Evolutionary conservation across 1,140 invertebrate genomes (phyloP), one percentile per base, ranked within the genome.

Genomic region (Cotesia glomerata): DNA sequence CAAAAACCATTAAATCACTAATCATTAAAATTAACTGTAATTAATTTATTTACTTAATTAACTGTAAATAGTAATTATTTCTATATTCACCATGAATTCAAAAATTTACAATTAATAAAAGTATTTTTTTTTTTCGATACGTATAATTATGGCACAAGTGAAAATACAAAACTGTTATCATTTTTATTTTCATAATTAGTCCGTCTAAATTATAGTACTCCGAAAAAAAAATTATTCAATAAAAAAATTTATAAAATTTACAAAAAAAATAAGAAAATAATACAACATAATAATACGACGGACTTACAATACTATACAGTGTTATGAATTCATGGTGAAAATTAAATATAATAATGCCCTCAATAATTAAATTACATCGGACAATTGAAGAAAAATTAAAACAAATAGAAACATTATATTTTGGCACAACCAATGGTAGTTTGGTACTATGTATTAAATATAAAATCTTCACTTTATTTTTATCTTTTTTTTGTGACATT

Each of bases 101-200:
- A 45, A 32, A 32, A 61, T 39, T 39, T 58, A 26, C 26, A 35
- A 49, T 58, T 56, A 62, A 64, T 65, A 63, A 32, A 32, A 63
- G 56, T 65, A 51, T 74, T 49, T 64, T 64, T 64, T 69, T 56
- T 54, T 64, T 36, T 69, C 69, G 39, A 8, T 39, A 68, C 71
- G 18, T 64, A 71, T 36, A 71, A 71, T 70, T 84, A 83, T 83
- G 83, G 83, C 84, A 84, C 83, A 80, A 83, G 75, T 75, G 74
- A 77, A 77, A 76, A 79, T 70, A 66, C 26, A 61, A 71, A 65
- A 45, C 5, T 49, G 32, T 63, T 71, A 74, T 8, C 39, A 16
- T 69, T 39, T 62, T 45, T 39, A 14, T 34, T 32, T 36, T 59
- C 14, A 58, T 39, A 34, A 14, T 61, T 34, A 45, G 39, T 45